Evolutionary conservation across 37 sponge, comb jelly and placozoan species (phyloP), one percentile per base, ranked within the genome.

Genomic region (Tethya wilhelma): DNA sequence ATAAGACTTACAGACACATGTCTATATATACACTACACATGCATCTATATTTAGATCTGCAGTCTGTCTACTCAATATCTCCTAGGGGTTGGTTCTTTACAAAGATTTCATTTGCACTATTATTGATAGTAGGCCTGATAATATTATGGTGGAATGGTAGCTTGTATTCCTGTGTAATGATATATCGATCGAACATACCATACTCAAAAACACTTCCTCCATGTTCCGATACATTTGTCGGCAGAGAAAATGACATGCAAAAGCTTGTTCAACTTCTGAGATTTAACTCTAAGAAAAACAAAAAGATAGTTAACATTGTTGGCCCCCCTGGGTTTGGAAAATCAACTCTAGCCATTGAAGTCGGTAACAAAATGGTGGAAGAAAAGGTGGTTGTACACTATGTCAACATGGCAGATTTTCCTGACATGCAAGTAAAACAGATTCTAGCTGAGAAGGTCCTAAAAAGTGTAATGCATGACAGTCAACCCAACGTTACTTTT

Each of bases 281-380:
- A 34, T 69, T 69, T 38, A 19, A 25, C 28, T 0, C 19, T 1
- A 8, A n/a, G 44, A 17, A n/a, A 23, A 31, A 33, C 1, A 19
- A 6, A 28, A 2, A 41, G 2, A 45, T 79, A 4, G n/a, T 79
- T 33, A 42, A 30, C 38, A 82, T 82, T 37, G 45, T 82, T 29
- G 79, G 79, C n/a, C 39, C 79, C 49, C 79, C 79, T 37, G 79
- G 79, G 1, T 66, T 79, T 46, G 79, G 79, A 38, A 79, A 79
- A 32, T 67, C 79, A 29, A 67, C 79, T 8, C 57, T 79, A 41
- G 79, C 79, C 22, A 67, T 67, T 32, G 12, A 55, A 12, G 34
- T 67, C 4, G 79, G 67, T 12, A 33, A 79, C 14, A 30, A 33
- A 26, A 30, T 67, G 38, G 28, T 79, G 32, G 33, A 23, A 1